phyloP scores from a whole-genome alignment of 2,113 vertebrate species.

The Scartelaos histophorus region DNA sequence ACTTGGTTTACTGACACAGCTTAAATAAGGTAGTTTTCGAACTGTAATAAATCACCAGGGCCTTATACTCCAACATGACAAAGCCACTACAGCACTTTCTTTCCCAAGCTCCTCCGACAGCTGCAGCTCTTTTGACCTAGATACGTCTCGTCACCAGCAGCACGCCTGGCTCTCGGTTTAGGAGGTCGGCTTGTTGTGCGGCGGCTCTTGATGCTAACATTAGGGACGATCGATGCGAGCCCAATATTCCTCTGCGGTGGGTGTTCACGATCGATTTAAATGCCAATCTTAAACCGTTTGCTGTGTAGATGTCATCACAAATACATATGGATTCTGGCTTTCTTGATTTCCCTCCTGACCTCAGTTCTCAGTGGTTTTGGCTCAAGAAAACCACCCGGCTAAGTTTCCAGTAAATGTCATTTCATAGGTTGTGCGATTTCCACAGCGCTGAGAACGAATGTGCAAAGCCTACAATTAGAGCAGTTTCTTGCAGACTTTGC shows the following conservation, averaged over 20 bases:
- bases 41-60: neutral
- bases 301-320: constrained; percentile 64
- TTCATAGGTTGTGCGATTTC: constrained; percentile 69
- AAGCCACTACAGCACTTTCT: neutral
- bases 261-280: constrained; percentile 50
- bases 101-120: constrained; percentile 1
- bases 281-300: constrained; percentile 60
- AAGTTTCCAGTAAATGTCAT: constrained; percentile 77
- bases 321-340: constrained; percentile 56
- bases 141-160: constrained; percentile 31
- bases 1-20: neutral
- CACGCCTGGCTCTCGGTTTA: constrained; percentile 38
- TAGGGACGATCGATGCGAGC: constrained; percentile 32
- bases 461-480: constrained; percentile 65
- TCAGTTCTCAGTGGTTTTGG: constrained; percentile 72
- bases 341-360: constrained; percentile 56
- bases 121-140: constrained; percentile 26
- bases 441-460: constrained; percentile 60
- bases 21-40: neutral
- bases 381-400: constrained; percentile 59
- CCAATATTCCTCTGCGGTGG: constrained; percentile 16
- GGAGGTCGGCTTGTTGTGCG: constrained; percentile 46
- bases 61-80: neutral
- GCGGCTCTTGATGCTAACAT: constrained; percentile 44
- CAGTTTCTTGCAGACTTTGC: constrained; percentile 46